These are phyloP conservation scores for Bombus pascuorum DNA, from an alignment of 1,140 invertebrate genomes.

Conservation along the genomic window DNA sequence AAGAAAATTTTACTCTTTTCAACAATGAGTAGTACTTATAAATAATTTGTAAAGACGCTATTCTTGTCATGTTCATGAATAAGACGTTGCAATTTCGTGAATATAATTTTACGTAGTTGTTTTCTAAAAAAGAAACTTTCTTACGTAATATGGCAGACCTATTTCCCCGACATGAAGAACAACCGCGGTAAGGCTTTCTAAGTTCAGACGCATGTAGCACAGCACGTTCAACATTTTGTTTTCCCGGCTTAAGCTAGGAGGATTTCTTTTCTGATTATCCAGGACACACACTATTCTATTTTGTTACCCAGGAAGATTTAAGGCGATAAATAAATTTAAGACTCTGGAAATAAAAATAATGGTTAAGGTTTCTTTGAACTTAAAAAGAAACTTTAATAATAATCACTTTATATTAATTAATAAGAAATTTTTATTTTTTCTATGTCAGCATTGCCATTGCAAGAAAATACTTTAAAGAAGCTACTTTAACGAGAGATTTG, in stretches of 20 bases:
- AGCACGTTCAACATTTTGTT: conserved; percentile 5
- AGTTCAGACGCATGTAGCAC: background rate
- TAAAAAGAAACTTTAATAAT: background rate
- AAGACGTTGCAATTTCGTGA: no score
- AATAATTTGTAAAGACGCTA: no score
- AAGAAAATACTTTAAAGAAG: no score
- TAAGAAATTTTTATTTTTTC: background rate
- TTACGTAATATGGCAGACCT: background rate
- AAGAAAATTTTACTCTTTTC: no score
- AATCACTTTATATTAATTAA: background rate
- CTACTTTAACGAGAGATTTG: no score
- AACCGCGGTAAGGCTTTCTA: background rate
- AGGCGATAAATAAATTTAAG: background rate
- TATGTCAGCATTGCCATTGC: no score
- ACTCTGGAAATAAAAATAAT: background rate
- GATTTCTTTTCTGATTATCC: conserved; percentile 22
- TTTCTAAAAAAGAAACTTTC: background rate
- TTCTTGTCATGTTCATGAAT: background rate
- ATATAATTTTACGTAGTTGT: no score
- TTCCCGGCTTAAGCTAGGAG: background rate
- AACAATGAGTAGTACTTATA: no score
- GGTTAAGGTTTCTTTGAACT: background rate
- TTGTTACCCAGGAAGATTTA: background rate
- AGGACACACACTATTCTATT: background rate
- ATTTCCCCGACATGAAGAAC: background rate